phyloP scores from a whole-genome alignment of 2,113 vertebrate species.

The Lichenostomus cassidix region DNA sequence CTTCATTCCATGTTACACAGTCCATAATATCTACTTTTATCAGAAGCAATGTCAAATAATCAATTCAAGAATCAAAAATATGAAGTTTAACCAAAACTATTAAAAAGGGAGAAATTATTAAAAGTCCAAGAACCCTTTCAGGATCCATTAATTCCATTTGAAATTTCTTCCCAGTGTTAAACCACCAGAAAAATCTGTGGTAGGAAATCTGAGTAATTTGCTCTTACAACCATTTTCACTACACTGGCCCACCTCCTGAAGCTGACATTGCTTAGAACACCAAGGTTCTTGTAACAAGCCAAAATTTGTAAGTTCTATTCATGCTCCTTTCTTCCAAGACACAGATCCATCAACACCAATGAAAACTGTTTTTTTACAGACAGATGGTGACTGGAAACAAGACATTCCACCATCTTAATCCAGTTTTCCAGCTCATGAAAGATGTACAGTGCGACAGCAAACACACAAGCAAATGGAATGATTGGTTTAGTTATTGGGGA shows the following conservation, averaged over 20 bases:
- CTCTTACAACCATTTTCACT: neutral
- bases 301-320: neutral
- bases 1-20: neutral
- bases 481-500: neutral
- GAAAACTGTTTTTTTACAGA: neutral
- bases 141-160: neutral
- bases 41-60: neutral
- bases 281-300: neutral
- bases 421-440: neutral
- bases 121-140: neutral
- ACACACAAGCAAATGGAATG: neutral
- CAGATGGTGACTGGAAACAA: neutral
- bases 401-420: neutral
- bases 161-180: neutral
- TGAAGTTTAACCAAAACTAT: neutral
- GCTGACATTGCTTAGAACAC: neutral
- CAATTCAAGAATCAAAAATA: neutral
- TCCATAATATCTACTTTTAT: neutral
- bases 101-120: neutral
- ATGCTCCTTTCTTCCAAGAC: neutral
- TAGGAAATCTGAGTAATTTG: neutral
- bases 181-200: neutral
- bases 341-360: neutral
- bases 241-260: neutral
- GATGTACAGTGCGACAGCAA: neutral